A percentile compares a stretch with the other conserved stretches of the same genome.
These are phyloP conservation scores for Epiblema foenella DNA, from an alignment of 2,888 invertebrate genomes.

Conservation along the genomic window DNA sequence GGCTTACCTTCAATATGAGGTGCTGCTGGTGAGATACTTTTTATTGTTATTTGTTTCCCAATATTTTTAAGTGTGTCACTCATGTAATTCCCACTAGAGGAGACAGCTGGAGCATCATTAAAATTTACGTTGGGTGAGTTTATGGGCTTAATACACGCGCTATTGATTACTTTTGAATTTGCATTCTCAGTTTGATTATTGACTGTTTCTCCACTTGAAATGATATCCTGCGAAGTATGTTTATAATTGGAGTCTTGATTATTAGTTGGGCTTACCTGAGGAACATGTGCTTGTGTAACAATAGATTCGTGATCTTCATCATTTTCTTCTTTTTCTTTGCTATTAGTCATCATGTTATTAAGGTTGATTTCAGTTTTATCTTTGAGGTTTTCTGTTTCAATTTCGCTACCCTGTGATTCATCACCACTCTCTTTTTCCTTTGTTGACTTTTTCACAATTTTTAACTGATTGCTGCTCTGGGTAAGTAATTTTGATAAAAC, in stretches of 20 bases:
- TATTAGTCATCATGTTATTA: constrained; percentile 14
- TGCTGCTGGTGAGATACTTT: constrained; percentile 57
- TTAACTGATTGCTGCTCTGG: constrained; percentile 75
- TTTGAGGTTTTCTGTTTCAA: constrained; percentile 26
- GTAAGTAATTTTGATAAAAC: constrained; percentile 72
- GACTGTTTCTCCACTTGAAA: constrained; percentile 17
- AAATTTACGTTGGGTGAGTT: background rate
- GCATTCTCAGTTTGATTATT: constrained; percentile 16
- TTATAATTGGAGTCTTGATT: constrained; percentile 6
- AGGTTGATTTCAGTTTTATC: constrained; percentile 15
- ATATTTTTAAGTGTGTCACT: constrained; percentile 65
- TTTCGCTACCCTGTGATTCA: constrained; percentile 45
- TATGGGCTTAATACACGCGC: background rate
- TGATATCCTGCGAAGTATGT: background rate
- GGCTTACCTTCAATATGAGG: constrained; percentile 12
- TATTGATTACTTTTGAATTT: constrained; percentile 8
- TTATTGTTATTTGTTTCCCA: constrained; percentile 67
- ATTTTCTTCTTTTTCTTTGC: constrained; percentile 30
- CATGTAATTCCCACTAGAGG: constrained; percentile 48
- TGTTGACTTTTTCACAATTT: constrained; percentile 68
- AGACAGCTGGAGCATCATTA: background rate
- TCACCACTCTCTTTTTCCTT: constrained; percentile 49
- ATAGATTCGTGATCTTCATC: background rate
- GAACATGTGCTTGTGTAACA: background rate
- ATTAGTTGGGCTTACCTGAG: background rate